Evolutionary conservation across 2,113 vertebrate species (phyloP), one percentile per base, ranked within the genome.

Genomic region (Sula dactylatra): DNA sequence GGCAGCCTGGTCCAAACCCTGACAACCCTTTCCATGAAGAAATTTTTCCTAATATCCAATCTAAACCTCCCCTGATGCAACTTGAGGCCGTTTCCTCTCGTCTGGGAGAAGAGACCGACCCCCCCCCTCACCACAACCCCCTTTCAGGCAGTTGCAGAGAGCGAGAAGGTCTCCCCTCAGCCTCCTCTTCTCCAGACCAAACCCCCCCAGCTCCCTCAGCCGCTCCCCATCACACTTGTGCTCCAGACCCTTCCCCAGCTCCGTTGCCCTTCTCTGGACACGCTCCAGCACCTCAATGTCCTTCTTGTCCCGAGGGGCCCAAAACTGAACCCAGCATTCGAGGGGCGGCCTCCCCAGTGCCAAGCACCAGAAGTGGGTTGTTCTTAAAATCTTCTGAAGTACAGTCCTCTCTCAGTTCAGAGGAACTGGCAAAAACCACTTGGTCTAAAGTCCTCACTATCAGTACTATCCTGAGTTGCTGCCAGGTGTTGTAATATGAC

Each of bases 301-400:
- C 8, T 4, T 31, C n/a, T 31, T 42, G 42, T 7, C 1, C 10
- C 8, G 56, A 49, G n/a, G 20, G 10, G 15, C 26, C 56, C 52
- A 34, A 14, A 31, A 6, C 11, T 11, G 15, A 38, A 10, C 56
- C 6, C 27, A 19, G 14, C 1, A 40, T 5, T 62, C 0, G 2
- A 81, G 12, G 7, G 45, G 32, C 1, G 5, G 15, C 40, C 40
- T 55, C 62, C 36, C 19, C 25, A 44, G 56, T 7, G 42, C 32
- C 0, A 1, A 38, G 25, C 31, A 49, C 45, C 45, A 52, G 31
- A 22, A 52, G 24, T n/a, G 47, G 11, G 4, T 29, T 29, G 4
- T 72, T 72, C 44, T 36, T 52, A 61, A 67, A 29, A 4, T 40
- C 24, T 40, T 76, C 34, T 67, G 15, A 77, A 50, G 20, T 19